Percentiles rank a stretch among this genome's conserved stretches.
These are phyloP conservation scores for Dallia pectoralis DNA, from an alignment of 2,797 vertebrate genomes.

Conservation along the genomic window DNA sequence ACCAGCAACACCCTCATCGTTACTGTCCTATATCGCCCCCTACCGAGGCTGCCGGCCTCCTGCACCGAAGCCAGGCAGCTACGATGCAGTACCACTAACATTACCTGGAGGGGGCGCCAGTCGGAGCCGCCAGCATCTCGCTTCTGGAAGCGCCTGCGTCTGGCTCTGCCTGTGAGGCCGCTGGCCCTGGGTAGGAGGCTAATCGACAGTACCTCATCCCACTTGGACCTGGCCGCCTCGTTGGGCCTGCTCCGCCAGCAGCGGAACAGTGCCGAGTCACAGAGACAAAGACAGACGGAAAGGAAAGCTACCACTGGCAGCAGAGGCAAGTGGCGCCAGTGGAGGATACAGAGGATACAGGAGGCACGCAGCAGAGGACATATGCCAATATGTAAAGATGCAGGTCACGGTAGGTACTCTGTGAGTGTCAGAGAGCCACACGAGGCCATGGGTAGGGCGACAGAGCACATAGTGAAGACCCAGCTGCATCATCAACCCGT, in stretches of 20 bases:
- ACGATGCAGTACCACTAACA: constrained; percentile 66
- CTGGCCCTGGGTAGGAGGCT: constrained; percentile 76
- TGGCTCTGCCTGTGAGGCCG: constrained; percentile 83
- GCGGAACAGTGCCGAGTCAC: constrained; percentile 9
- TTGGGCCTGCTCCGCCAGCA: constrained; percentile 51
- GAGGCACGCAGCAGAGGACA: background rate
- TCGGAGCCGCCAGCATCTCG: constrained; percentile 77
- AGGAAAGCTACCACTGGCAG: background rate
- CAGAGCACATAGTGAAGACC: constrained; percentile 31
- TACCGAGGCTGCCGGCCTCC: constrained; percentile 49
- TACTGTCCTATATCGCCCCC: constrained; percentile 73
- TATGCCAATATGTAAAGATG: background rate
- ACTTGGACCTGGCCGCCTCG: constrained; percentile 81
- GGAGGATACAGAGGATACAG: constrained; percentile 1
- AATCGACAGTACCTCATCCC: constrained; percentile 91
- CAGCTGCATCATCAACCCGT: constrained; percentile 25
- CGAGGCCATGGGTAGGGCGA: constrained; percentile 21
- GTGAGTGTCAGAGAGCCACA: constrained; percentile 33
- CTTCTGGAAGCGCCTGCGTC: constrained; percentile 85
- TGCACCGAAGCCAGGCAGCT: constrained; percentile 78
- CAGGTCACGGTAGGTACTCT: constrained; percentile 31
- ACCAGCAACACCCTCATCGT: constrained; percentile 75
- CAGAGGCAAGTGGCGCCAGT: background rate
- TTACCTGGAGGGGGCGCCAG: constrained; percentile 81
- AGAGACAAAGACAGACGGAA: constrained; percentile 12